Evolutionary conservation across 2,888 invertebrate genomes (phyloP).

Genomic region (Lycaena phlaeas): DNA sequence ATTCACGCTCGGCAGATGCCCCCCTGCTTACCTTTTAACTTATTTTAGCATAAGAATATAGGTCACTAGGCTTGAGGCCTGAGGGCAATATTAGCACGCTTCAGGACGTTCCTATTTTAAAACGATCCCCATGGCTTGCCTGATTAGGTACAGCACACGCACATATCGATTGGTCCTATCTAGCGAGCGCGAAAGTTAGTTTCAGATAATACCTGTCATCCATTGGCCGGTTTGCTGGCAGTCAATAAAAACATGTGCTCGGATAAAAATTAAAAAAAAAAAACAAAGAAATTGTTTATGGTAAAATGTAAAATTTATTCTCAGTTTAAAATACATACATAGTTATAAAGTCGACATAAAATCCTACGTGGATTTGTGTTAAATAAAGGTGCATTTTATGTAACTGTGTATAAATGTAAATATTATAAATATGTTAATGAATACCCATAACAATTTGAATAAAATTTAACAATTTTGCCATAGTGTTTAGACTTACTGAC

Average conservation of each 20-base stretch:
- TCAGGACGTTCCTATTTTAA: conserved; percentile 23
- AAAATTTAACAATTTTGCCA: too few relatives aligned
- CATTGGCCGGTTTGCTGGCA: conserved; percentile 42
- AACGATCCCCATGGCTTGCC: conserved; percentile 26
- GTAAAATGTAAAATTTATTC: background rate
- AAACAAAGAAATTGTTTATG: conserved; percentile 2
- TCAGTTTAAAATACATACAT: too few relatives aligned
- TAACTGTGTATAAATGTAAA: too few relatives aligned
- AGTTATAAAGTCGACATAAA: too few relatives aligned
- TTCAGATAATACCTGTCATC: conserved; percentile 52
- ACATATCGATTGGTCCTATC: conserved; percentile 58
- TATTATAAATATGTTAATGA: too few relatives aligned
- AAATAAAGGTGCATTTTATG: too few relatives aligned
- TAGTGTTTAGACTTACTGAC: too few relatives aligned
- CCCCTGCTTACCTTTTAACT: conserved; percentile 6
- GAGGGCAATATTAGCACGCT: conserved; percentile 18
- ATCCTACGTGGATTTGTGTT: too few relatives aligned
- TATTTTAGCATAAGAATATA: conserved; percentile 13
- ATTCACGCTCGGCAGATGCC: background rate
- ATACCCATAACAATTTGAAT: too few relatives aligned
- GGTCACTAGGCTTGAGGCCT: conserved; percentile 21
- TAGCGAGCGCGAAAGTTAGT: conserved; percentile 45
- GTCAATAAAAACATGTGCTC: conserved; percentile 17
- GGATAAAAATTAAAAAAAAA: conserved; percentile 8
- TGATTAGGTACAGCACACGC: conserved; percentile 44